Evolutionary conservation across 2,797 vertebrate genomes (phyloP).

Genomic region (Zenarchopterus dispar): DNA sequence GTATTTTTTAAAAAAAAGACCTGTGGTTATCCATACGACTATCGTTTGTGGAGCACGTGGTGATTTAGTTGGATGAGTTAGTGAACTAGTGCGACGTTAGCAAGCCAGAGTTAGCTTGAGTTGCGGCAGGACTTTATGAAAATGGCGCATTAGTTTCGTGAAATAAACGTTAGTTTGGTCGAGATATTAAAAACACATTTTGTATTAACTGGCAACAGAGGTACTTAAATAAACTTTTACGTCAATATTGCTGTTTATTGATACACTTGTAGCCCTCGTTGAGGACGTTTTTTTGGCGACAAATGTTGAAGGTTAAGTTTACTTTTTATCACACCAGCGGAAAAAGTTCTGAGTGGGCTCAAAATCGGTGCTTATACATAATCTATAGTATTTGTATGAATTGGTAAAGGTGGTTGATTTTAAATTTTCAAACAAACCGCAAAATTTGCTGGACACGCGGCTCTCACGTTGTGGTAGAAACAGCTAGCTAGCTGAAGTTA

Average conservation of each 20-base stretch:
- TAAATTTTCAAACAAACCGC: neutral
- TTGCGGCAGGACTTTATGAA: neutral
- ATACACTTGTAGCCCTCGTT: neutral
- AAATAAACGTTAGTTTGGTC: neutral
- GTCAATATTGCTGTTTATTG: too few species aligned
- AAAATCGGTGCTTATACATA: neutral
- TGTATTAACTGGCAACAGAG: too few species aligned
- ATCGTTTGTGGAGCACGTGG: too few species aligned
- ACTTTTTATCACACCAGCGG: too few species aligned
- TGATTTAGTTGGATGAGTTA: neutral
- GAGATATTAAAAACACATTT: too few species aligned
- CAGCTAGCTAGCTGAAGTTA: too few species aligned
- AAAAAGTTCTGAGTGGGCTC: neutral
- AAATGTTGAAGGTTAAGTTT: neutral
- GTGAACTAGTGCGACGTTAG: neutral
- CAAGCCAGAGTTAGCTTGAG: conserved; percentile 3
- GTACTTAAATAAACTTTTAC: too few species aligned
- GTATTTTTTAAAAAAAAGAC: accelerated
- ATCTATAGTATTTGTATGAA: too few species aligned
- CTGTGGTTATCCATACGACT: neutral
- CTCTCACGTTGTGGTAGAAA: too few species aligned
- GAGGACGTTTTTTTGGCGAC: neutral
- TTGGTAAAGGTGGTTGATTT: neutral
- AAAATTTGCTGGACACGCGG: neutral
- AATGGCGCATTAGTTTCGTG: neutral